Evolutionary conservation across 1,140 invertebrate genomes (phyloP), one percentile per base, ranked within the genome.

Genomic region (Drosophila takahashii): DNA sequence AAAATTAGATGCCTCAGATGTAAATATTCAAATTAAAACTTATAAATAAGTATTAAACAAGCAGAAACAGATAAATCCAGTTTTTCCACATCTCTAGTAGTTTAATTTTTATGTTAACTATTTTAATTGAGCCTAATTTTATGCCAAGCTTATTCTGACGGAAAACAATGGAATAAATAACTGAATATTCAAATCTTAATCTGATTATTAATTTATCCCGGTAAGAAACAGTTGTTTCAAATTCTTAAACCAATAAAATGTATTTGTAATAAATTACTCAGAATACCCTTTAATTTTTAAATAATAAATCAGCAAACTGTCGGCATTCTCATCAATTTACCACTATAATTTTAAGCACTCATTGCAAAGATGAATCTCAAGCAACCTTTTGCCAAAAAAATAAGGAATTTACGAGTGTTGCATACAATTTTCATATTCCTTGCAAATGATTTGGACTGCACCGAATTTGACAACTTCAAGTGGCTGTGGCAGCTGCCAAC

Each of bases 391-490:
- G 13, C 18, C 36, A 1, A 59, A 62, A 44, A 62, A 44, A 47
- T 44, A 36, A 29, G 15, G 34, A 47, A 65, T 62, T 67, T 18
- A 34, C 36, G 36, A 67, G 34, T 51, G 36, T 59, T 81, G 75
- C 52, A 87, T 51, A 50, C 53, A 56, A 86, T 79, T 75, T 78
- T 62, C 70, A 87, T 81, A 86, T 81, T 87, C 53, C 70, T 79
- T 58, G 65, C 66, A 87, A 81, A 78, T 79, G 70, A 87, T 87
- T 71, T 87, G 54, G 69, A 81, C 78, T 86, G 78, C 81, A 70
- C 53, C 60, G 77, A 81, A 87, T 85, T 81, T 86, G 81, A 86
- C 78, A 81, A 81, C 70, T 86, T 86, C 83, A 86, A 86, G 79
- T 81, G 81, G 78, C 74, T 75, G 64, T 66, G 73, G 81, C 81